Evolutionary conservation across 2,113 vertebrate genomes (phyloP).

Genomic region (Larimichthys polyactis): DNA sequence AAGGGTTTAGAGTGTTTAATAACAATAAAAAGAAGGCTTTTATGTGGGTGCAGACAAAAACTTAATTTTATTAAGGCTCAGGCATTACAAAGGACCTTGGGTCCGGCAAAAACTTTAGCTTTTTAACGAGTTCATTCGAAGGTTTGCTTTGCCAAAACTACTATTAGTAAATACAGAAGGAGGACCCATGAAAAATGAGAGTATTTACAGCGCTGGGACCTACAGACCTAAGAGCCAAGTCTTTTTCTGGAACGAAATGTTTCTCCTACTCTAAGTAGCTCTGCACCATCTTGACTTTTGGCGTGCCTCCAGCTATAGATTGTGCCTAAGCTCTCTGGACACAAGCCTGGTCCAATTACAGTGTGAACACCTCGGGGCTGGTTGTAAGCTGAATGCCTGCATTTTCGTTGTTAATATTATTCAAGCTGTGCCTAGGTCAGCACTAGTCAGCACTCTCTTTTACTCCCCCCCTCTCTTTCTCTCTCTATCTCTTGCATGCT

Average conservation of each 20-base stretch:
- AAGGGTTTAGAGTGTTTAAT: too few relatives aligned
- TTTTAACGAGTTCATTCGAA: neutral
- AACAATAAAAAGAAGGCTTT: too few relatives aligned
- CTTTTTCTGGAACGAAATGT: conserved; percentile 16
- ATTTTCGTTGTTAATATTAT: conserved; percentile 46
- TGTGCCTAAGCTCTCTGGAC: conserved; percentile 50
- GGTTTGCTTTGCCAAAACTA: neutral
- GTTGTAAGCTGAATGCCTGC: conserved; percentile 41
- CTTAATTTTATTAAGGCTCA: neutral
- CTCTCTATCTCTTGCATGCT: neutral
- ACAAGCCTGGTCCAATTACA: conserved; percentile 53
- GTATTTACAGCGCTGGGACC: neutral
- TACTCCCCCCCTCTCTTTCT: neutral
- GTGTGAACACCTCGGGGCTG: conserved; percentile 11
- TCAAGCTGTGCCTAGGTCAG: conserved; percentile 50
- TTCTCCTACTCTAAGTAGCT: conserved; percentile 30
- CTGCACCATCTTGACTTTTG: conserved; percentile 53
- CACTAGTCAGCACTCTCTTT: conserved; percentile 50
- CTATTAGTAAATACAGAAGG: neutral
- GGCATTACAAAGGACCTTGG: neutral
- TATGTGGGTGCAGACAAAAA: neutral
- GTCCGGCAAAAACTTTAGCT: neutral
- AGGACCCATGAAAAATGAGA: neutral
- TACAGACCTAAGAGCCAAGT: neutral
- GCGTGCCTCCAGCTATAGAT: conserved; percentile 54